Percentiles rank a stretch among this genome's conserved stretches.
Conservation (phyloP, 2,888 invertebrate species). For the Amaurobius ferox region DNA sequence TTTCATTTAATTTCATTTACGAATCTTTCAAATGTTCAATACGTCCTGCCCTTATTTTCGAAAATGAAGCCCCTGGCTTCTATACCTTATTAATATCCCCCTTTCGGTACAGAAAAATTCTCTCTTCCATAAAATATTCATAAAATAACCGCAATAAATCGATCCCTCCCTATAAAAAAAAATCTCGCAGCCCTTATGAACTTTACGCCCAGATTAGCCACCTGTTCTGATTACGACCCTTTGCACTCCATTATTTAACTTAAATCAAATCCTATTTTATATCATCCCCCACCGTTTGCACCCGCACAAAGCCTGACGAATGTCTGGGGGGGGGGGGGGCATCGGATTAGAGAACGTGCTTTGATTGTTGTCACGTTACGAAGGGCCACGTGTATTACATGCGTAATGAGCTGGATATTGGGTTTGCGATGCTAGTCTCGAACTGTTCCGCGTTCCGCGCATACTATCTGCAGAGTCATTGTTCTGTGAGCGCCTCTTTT, state of each 20-base stretch:
- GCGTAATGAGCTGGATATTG: conserved; percentile 66
- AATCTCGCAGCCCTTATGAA: not conserved
- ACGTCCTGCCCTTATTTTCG: too few species aligned
- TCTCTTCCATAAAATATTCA: conserved; percentile 15
- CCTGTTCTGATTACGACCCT: not conserved
- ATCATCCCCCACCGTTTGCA: not conserved
- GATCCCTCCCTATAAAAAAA: not conserved
- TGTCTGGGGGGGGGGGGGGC: conserved; percentile 24
- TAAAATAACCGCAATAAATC: conserved; percentile 6
- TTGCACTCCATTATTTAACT: conserved; percentile 34
- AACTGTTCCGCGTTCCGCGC: conserved; percentile 30
- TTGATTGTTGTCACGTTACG: conserved; percentile 30
- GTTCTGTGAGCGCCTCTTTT: too few species aligned
- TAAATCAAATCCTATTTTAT: conserved; percentile 31
- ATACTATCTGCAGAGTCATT: not conserved
- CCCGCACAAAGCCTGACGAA: conserved; percentile 46
- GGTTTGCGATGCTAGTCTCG: conserved; percentile 18
- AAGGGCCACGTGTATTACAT: conserved; percentile 59
- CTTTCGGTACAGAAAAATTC: too few species aligned
- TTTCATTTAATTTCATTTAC: too few species aligned
- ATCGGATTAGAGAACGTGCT: conserved; percentile 6
- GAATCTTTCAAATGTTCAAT: too few species aligned
- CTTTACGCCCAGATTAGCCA: conserved; percentile 4
- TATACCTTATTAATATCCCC: too few species aligned
- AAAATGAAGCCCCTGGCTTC: too few species aligned